phyloP scores from a whole-genome alignment of 2,113 vertebrate genomes.

The Phainopepla nitens region DNA sequence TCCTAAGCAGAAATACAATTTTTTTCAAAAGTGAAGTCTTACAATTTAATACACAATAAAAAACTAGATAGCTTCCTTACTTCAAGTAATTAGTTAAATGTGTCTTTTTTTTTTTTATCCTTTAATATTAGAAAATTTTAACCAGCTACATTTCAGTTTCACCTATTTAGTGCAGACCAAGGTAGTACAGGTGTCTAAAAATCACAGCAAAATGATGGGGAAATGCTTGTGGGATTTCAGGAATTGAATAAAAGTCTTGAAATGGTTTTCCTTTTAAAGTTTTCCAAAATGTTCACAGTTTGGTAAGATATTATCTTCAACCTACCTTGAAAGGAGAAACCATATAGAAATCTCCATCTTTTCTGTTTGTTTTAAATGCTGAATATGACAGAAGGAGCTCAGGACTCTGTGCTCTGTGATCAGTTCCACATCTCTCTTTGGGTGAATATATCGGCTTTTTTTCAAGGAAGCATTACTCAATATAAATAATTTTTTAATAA shows the following conservation, averaged over 20 bases:
- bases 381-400: background rate
- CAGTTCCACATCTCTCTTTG: background rate
- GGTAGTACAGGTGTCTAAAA: background rate
- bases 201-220: background rate
- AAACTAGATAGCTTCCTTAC: background rate
- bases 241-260: background rate
- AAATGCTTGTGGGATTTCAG: background rate
- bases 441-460: background rate
- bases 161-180: background rate
- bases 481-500: background rate
- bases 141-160: background rate
- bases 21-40: background rate
- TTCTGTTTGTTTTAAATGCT: background rate
- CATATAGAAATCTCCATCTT: background rate
- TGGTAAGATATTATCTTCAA: background rate
- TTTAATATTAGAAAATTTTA: background rate
- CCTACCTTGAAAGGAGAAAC: background rate
- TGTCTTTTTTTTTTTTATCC: accelerated
- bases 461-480: background rate
- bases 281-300: background rate
- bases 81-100: background rate
- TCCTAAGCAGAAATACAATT: background rate
- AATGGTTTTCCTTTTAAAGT: background rate
- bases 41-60: background rate
- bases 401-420: background rate